These are phyloP conservation scores for Cichlasoma orientale DNA, from an alignment of 2,797 vertebrate species.

Conservation along the genomic window DNA sequence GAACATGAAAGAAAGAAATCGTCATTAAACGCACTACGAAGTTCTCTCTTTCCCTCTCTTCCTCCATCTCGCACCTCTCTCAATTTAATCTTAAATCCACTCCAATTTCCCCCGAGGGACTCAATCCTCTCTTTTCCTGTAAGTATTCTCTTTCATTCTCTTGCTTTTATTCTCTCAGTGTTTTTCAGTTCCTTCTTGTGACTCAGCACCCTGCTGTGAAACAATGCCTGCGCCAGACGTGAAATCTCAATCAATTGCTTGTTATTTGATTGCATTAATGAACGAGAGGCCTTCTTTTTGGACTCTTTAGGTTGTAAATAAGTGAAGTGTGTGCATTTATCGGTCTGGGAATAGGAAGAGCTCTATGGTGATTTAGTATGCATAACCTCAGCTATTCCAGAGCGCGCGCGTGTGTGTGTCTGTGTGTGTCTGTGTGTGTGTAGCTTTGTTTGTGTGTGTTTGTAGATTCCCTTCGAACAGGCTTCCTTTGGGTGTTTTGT, in stretches of 20 bases:
- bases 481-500: slow-evolving; percentile 61
- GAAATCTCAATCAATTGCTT: slow-evolving; percentile 61
- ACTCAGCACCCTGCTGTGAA: slow-evolving; percentile 35
- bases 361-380: slow-evolving; percentile 52
- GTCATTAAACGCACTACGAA: slow-evolving; percentile 72
- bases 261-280: slow-evolving; percentile 56
- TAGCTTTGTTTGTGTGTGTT: slow-evolving; percentile 33
- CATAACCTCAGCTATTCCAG: slow-evolving; percentile 50
- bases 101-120: slow-evolving; percentile 67
- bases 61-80: slow-evolving; percentile 72
- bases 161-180: slow-evolving; percentile 57
- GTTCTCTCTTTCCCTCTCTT: slow-evolving; percentile 68
- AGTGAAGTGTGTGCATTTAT: slow-evolving; percentile 49
- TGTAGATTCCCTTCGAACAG: slow-evolving; percentile 51
- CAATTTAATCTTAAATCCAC: slow-evolving; percentile 76
- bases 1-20: slow-evolving; percentile 74
- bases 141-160: slow-evolving; percentile 79
- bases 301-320: slow-evolving; percentile 45
- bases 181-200: slow-evolving; percentile 40
- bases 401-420: slow-evolving; percentile 18
- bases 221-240: slow-evolving; percentile 35
- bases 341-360: slow-evolving; percentile 23
- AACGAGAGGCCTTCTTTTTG: slow-evolving; percentile 42
- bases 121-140: slow-evolving; percentile 74
- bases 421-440: slow-evolving; percentile 9